Evolutionary conservation across 2,113 vertebrate genomes (phyloP), one percentile per base, ranked within the genome.

Genomic region (Clinocottus analis): DNA sequence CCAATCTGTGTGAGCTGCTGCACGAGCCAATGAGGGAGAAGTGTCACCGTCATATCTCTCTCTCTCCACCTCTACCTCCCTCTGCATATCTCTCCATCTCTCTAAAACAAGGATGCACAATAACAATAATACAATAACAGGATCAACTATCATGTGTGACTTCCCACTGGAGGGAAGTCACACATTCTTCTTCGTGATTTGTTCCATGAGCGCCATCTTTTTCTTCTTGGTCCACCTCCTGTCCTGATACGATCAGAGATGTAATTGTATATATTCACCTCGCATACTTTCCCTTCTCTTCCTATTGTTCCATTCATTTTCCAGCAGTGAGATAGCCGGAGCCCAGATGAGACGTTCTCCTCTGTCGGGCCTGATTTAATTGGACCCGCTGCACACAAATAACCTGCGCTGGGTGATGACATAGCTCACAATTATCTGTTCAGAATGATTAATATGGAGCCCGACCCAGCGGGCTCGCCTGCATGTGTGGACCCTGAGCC

Each of bases 401-500:
- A 90, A 90, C 82, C 76, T 75, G 83, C 88, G 80, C 69, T 88
- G 74, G 88, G 76, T 87, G 87, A 80, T 78, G 82, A 89, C 88
- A 92, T 85, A 91, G 83, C 81, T 55, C 74, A 87, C 89, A 91
- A 92, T 93, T 91, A 93, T 93, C 87, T 78, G 68, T 88, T 93
- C 93, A 89, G 82, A 65, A 86, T 93, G 90, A 93, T 93, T 88
- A 82, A 93, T 90, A 87, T 82, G 63, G 89, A 92, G 90, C 85
- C 81, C 72, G 80, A 65, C 82, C 67, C 76, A 80, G 84, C 84
- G 88, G 86, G 78, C 80, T 83, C 72, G 41, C 83, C 80, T 75
- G 67, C 84, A 75, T 66, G 72, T 77, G 80, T 85, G 86, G 87
- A 89, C 90, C 88, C 82, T 89, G 79, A 92, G 85, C 88, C 83